These are phyloP conservation scores for Diaperis boleti DNA, from an alignment of 2,888 invertebrate species.

Conservation along the genomic window DNA sequence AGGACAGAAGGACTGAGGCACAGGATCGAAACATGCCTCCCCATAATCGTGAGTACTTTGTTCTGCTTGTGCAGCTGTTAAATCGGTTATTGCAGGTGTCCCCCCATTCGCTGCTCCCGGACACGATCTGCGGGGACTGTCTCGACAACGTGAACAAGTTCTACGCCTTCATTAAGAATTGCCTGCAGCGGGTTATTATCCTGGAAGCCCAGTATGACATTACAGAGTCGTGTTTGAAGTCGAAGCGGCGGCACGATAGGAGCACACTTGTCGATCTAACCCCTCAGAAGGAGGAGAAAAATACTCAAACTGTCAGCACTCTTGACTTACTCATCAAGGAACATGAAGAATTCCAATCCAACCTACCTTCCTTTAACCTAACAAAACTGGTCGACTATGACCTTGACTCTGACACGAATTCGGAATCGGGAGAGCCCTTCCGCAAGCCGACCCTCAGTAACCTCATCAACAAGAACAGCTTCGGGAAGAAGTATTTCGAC, in stretches of 20 bases:
- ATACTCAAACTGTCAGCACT: constrained; percentile 61
- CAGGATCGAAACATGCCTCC: constrained; percentile 66
- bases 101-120: constrained; percentile 61
- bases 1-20: constrained; percentile 62
- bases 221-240: constrained; percentile 62
- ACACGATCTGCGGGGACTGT: constrained; percentile 63
- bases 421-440: constrained; percentile 42
- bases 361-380: constrained; percentile 15
- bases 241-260: constrained; percentile 64
- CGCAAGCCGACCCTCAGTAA: neutral
- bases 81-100: constrained; percentile 54
- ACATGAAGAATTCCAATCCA: constrained; percentile 36
- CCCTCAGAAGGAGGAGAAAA: constrained; percentile 56
- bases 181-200: constrained; percentile 62
- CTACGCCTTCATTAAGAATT: constrained; percentile 62
- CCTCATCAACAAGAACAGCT: constrained; percentile 32
- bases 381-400: constrained; percentile 60
- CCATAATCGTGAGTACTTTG: constrained; percentile 62
- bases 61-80: constrained; percentile 1
- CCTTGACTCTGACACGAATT: constrained; percentile 53
- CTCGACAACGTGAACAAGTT: constrained; percentile 60
- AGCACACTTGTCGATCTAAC: constrained; percentile 65
- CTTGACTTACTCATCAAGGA: constrained; percentile 43
- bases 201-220: constrained; percentile 63
- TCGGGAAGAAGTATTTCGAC: constrained; percentile 53